phyloP scores from a whole-genome alignment of 2,113 vertebrate species.

The Danionella cerebrum region DNA sequence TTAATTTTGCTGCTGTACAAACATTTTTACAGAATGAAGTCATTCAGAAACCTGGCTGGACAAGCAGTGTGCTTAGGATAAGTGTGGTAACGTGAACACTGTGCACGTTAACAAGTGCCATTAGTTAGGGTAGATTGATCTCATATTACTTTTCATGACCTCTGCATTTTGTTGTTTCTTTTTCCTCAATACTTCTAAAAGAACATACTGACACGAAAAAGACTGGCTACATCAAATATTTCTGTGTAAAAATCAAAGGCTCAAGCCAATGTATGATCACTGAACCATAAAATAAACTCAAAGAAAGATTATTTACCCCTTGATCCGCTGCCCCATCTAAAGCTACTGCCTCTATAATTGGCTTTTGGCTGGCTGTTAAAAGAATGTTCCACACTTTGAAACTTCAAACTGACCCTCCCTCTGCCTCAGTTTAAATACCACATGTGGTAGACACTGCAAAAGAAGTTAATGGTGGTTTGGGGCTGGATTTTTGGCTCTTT shows the following conservation, averaged over 20 bases:
- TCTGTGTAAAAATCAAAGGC: slow-evolving; percentile 6
- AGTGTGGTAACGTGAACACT: too few species aligned
- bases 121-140: not conserved
- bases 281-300: slow-evolving; percentile 38
- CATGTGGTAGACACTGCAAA: slow-evolving; percentile 58
- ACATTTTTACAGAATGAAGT: too few species aligned
- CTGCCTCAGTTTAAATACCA: slow-evolving; percentile 57
- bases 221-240: not conserved
- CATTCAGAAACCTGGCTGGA: too few species aligned
- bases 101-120: too few species aligned
- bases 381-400: slow-evolving; percentile 63
- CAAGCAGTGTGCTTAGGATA: too few species aligned
- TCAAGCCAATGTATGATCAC: not conserved
- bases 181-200: not conserved
- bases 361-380: slow-evolving; percentile 61
- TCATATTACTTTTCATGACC: too few species aligned
- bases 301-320: slow-evolving; percentile 31
- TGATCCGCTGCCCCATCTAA: slow-evolving; percentile 46
- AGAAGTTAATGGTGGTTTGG: slow-evolving; percentile 53
- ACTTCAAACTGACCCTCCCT: slow-evolving; percentile 60
- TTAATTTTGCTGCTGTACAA: not conserved
- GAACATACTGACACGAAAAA: not conserved
- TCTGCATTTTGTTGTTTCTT: not conserved
- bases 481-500: slow-evolving; percentile 56
- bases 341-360: slow-evolving; percentile 59